These are phyloP conservation scores for Mustelus asterias DNA, from an alignment of 2,113 vertebrate species.

Conservation along the genomic window DNA sequence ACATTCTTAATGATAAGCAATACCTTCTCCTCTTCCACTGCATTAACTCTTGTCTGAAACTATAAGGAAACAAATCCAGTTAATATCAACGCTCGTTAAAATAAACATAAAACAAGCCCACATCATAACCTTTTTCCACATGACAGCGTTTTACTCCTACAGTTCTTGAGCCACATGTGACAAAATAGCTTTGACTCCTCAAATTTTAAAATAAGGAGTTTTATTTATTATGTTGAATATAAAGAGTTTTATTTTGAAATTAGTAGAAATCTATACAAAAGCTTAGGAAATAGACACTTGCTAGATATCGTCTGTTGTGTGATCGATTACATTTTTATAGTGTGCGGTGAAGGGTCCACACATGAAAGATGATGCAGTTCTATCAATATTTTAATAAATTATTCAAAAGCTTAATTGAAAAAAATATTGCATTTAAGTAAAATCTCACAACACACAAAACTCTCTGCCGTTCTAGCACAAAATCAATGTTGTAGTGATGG, in stretches of 20 bases:
- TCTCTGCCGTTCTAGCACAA: background rate
- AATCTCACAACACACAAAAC: background rate
- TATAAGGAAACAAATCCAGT: constrained; percentile 42
- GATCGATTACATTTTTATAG: background rate
- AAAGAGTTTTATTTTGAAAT: background rate
- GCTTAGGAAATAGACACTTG: background rate
- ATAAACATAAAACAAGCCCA: background rate
- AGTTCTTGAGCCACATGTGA: background rate
- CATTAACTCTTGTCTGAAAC: constrained; percentile 75
- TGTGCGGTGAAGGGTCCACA: background rate
- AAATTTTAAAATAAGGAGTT: background rate
- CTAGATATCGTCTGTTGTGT: background rate
- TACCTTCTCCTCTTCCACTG: constrained; percentile 87
- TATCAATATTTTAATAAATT: constrained; percentile 3
- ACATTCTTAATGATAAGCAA: constrained; percentile 19
- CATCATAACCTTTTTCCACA: constrained; percentile 1
- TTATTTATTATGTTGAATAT: background rate
- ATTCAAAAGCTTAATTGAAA: background rate
- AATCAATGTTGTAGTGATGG: background rate
- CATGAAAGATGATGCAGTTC: background rate
- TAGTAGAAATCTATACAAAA: background rate
- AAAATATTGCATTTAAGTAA: background rate
- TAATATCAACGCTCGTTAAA: background rate
- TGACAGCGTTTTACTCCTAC: background rate
- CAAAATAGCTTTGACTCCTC: background rate